These are phyloP conservation scores for Heterodera carotae DNA, from an alignment of 1,140 invertebrate genomes.

Conservation along the genomic window DNA sequence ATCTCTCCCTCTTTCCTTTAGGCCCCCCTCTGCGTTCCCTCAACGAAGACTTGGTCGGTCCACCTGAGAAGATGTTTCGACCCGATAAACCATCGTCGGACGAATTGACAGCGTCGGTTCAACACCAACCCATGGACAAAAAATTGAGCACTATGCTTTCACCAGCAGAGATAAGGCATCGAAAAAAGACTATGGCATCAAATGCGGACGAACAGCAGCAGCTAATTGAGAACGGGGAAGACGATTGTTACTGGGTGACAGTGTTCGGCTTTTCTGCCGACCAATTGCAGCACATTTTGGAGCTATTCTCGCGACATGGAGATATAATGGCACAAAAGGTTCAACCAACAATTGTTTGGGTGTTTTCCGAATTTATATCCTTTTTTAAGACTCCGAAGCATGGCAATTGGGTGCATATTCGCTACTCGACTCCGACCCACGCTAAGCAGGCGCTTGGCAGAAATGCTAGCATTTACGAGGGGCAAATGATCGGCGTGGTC, in stretches of 20 bases:
- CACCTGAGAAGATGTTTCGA: conserved; percentile 39
- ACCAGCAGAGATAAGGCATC: not conserved
- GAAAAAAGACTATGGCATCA: not conserved
- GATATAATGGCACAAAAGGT: conserved; percentile 53
- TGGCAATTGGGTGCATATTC: conserved; percentile 52
- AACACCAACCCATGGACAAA: conserved; percentile 16
- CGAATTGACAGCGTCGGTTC: conserved; percentile 14
- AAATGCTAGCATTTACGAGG: conserved; percentile 40
- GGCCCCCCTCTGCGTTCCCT: conserved; percentile 50
- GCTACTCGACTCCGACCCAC: conserved; percentile 46
- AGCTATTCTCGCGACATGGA: conserved; percentile 48
- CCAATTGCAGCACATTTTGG: conserved; percentile 33
- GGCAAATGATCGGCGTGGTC: conserved; percentile 45
- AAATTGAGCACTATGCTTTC: not conserved
- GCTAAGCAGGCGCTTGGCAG: conserved; percentile 45
- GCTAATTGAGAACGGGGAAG: not conserved
- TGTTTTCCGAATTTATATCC: conserved; percentile 21
- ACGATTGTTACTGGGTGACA: conserved; percentile 45
- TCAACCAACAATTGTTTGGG: not conserved
- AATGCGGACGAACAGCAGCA: conserved; percentile 13
- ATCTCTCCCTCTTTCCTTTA: not conserved
- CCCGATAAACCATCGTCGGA: conserved; percentile 7
- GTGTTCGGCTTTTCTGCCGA: conserved; percentile 50
- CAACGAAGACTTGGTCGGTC: conserved; percentile 40
- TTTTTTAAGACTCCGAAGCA: conserved; percentile 39